A percentile compares a stretch with the other conserved stretches of the same genome.
Conservation (phyloP, 1,140 invertebrate species). For the Anastrepha obliqua region DNA sequence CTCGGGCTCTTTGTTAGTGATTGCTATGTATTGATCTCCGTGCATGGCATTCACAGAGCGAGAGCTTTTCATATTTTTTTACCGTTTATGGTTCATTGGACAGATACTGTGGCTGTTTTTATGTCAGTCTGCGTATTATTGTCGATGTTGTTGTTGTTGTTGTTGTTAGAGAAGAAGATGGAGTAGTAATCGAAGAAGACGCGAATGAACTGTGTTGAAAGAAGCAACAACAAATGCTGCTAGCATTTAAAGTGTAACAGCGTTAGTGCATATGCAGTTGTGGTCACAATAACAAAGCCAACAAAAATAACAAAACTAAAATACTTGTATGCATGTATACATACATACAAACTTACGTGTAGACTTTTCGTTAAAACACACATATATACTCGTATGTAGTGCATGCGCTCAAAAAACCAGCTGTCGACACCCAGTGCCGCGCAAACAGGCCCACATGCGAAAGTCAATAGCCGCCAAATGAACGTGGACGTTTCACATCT, state of each 20-base stretch:
- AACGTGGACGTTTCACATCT: not conserved
- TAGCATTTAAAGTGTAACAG: not conserved
- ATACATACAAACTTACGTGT: not conserved
- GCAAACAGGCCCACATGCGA: not conserved
- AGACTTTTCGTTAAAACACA: too few species aligned
- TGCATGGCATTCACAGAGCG: too few species aligned
- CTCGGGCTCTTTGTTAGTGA: too few species aligned
- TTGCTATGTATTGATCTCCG: too few species aligned
- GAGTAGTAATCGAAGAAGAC: not conserved
- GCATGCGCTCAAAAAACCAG: not conserved
- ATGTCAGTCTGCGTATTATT: too few species aligned
- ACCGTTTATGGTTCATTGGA: too few species aligned
- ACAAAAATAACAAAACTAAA: not conserved
- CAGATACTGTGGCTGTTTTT: too few species aligned
- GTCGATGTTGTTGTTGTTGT: too few species aligned
- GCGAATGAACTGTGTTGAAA: not conserved
- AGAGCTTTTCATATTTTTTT: too few species aligned
- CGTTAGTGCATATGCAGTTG: not conserved
- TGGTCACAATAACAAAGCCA: not conserved
- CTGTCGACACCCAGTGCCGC: not conserved
- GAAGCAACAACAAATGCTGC: not conserved
- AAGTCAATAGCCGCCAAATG: not conserved
- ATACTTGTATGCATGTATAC: not conserved
- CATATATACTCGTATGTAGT: not conserved
- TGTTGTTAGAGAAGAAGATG: not conserved